phyloP scores from a whole-genome alignment of 2,113 vertebrate species.

The Emydura subglobosa region DNA sequence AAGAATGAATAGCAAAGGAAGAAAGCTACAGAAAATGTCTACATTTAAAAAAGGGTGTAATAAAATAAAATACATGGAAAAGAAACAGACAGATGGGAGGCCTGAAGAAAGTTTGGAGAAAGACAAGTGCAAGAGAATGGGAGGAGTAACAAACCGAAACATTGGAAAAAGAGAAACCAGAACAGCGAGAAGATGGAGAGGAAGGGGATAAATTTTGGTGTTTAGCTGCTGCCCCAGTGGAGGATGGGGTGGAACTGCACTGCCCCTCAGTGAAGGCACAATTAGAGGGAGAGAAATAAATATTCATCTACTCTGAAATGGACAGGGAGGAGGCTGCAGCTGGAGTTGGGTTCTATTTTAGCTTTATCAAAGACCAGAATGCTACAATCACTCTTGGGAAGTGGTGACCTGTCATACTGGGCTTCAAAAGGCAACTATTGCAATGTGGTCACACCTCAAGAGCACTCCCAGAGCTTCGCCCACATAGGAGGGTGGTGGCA shows the following conservation, averaged over 20 bases:
- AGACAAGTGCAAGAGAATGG: neutral
- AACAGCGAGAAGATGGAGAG: neutral
- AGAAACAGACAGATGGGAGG: too few species aligned
- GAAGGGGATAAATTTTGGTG: neutral
- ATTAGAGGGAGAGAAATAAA: neutral
- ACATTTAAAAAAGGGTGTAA: neutral
- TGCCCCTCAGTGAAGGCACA: neutral
- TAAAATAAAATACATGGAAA: neutral
- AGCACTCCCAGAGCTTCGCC: too few species aligned
- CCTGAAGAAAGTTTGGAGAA: too few species aligned
- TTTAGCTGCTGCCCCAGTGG: neutral
- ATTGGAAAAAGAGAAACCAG: neutral
- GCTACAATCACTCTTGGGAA: neutral
- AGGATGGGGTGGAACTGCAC: too few species aligned
- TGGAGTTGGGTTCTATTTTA: neutral
- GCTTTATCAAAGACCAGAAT: neutral
- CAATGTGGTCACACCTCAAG: neutral
- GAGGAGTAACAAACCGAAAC: neutral
- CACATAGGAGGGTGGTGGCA: too few species aligned
- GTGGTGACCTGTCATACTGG: too few species aligned
- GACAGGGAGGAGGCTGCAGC: neutral
- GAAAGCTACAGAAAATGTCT: neutral
- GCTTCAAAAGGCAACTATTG: too few species aligned
- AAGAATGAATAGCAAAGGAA: neutral
- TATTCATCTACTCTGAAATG: neutral